Percentiles rank a stretch among this genome's conserved stretches.
Conservation (phyloP, 2,797 vertebrate species). For the Siniperca undulata region DNA sequence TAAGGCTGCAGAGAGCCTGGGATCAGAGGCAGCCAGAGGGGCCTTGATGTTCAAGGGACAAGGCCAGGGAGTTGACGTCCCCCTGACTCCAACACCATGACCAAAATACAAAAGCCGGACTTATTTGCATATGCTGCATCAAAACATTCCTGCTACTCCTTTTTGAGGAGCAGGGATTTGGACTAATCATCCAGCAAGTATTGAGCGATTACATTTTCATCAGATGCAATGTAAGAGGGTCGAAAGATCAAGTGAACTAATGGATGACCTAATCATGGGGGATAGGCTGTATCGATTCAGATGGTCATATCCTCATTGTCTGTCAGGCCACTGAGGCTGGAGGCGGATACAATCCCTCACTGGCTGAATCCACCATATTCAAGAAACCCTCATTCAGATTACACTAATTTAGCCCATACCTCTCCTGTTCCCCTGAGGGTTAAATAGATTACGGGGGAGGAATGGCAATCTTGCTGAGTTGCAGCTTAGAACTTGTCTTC, state of each 20-base stretch:
- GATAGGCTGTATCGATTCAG: constrained; percentile 78
- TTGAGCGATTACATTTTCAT: constrained; percentile 80
- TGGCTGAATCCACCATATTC: constrained; percentile 65
- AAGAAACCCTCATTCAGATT: constrained; percentile 76
- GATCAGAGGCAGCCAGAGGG: constrained; percentile 67
- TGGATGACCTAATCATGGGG: constrained; percentile 81
- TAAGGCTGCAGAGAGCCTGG: constrained; percentile 41
- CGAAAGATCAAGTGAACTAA: constrained; percentile 81
- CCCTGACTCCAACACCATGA: constrained; percentile 54
- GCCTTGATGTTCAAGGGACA: constrained; percentile 78
- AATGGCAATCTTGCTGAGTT: constrained; percentile 78
- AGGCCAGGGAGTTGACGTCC: constrained; percentile 45
- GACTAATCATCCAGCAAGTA: constrained; percentile 71
- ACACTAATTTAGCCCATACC: constrained; percentile 75
- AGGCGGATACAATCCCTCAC: constrained; percentile 61
- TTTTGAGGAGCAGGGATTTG: constrained; percentile 54
- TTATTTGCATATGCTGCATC: constrained; percentile 71
- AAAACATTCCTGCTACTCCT: constrained; percentile 50
- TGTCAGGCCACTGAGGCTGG: constrained; percentile 57
- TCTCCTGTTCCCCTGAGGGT: constrained; percentile 68
- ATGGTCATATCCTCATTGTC: constrained; percentile 77
- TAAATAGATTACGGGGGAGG: constrained; percentile 75
- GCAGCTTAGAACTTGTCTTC: constrained; percentile 74
- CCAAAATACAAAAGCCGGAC: constrained; percentile 59
- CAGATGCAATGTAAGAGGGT: constrained; percentile 72